Conservation (phyloP, 2,888 invertebrate species). For the Cantharis flavilabris region DNA sequence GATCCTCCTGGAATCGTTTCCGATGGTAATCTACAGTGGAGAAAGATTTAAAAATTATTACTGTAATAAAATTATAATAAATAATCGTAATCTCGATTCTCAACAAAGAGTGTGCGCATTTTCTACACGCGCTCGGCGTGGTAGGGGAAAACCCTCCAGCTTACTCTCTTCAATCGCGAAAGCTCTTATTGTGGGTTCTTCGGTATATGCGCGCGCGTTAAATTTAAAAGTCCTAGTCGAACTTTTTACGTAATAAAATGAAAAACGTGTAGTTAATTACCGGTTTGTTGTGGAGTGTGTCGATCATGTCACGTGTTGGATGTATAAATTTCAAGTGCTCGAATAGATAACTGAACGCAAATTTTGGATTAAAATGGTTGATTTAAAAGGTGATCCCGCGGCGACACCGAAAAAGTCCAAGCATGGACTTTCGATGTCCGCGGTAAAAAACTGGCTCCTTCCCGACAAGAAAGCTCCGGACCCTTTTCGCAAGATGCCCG, state of each 20-base stretch:
- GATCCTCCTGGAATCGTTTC: background rate
- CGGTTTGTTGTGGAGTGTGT: background rate
- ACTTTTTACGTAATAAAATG: conserved; percentile 6
- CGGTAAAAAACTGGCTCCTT: conserved; percentile 77
- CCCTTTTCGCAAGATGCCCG: conserved; percentile 66
- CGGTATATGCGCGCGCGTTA: conserved; percentile 29
- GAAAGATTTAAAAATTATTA: conserved; percentile 2
- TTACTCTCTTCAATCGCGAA: conserved; percentile 16
- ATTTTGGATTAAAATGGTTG: conserved; percentile 45
- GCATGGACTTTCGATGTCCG: conserved; percentile 62
- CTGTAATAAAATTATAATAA: background rate
- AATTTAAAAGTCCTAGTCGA: conserved; percentile 15
- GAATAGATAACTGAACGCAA: conserved; percentile 5
- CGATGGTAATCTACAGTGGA: background rate
- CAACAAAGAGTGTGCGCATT: conserved; percentile 33
- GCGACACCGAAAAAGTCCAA: conserved; percentile 51
- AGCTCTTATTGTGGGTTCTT: conserved; percentile 18
- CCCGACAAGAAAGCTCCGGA: conserved; percentile 51
- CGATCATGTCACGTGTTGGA: background rate
- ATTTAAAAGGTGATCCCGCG: conserved; percentile 49
- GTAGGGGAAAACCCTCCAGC: conserved; percentile 35
- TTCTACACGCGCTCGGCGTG: conserved; percentile 36
- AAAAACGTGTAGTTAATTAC: background rate
- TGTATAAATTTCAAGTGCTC: background rate
- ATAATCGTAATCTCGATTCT: conserved; percentile 7